A percentile compares a stretch with the other conserved stretches of the same genome.
Evolutionary conservation across 2,797 vertebrate species (phyloP).

Genomic region (Phaenicophaeus curvirostris): DNA sequence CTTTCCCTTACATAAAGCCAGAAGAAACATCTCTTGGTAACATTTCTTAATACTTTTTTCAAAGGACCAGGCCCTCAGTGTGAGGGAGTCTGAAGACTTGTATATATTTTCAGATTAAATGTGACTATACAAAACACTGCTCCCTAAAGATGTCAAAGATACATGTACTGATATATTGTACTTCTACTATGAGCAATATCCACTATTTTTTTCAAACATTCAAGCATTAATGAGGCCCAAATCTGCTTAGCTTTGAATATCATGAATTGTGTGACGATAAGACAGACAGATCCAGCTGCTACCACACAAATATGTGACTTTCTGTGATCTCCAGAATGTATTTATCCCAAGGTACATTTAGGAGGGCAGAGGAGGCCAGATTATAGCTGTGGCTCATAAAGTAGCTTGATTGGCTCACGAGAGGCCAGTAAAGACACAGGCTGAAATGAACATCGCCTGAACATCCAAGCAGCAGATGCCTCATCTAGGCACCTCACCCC

Average conservation of each 20-base stretch:
- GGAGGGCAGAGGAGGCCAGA: not conserved
- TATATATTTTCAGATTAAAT: not conserved
- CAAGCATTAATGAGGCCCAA: not conserved
- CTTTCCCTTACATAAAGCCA: not conserved
- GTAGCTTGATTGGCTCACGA: not conserved
- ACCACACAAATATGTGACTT: not conserved
- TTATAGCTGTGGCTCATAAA: not conserved
- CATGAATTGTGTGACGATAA: not conserved
- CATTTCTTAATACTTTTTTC: not conserved
- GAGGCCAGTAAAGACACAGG: not conserved
- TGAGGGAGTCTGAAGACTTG: not conserved
- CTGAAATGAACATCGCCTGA: not conserved
- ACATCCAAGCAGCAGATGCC: fast-evolving
- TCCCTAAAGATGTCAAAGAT: not conserved
- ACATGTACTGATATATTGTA: not conserved
- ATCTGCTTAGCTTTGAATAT: constrained; percentile 17
- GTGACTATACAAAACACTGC: not conserved
- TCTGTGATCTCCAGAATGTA: not conserved
- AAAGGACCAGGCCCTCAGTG: not conserved
- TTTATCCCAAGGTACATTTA: not conserved
- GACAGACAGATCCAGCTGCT: not conserved
- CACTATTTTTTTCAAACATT: not conserved
- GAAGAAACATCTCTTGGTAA: not conserved
- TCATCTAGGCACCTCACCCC: fast-evolving
- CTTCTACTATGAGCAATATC: not conserved